Conservation (phyloP, 2,113 vertebrate genomes). For the Oenanthe oenanthe region DNA sequence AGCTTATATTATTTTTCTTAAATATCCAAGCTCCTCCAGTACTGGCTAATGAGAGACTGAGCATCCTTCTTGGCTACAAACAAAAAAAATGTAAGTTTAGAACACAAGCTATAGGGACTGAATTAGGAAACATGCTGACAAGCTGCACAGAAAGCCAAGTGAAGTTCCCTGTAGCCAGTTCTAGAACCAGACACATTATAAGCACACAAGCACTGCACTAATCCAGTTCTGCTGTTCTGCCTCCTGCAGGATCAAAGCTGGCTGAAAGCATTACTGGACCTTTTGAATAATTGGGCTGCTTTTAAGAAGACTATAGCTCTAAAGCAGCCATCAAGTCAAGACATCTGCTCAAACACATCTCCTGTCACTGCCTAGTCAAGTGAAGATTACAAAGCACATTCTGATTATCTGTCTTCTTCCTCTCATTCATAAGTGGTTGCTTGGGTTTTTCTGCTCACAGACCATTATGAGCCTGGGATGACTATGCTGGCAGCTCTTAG, state of each 20-base stretch:
- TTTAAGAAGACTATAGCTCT: not conserved
- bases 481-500: not conserved
- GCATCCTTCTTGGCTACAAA: not conserved
- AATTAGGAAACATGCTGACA: not conserved
- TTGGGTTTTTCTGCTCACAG: conserved; percentile 7
- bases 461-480: not conserved
- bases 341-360: not conserved
- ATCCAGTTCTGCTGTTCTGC: not conserved
- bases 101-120: not conserved
- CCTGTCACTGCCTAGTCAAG: not conserved
- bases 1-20: not conserved
- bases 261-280: not conserved
- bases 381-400: conserved; percentile 26
- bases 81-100: not conserved
- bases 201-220: not conserved
- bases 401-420: conserved; percentile 16
- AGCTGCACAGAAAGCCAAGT: not conserved
- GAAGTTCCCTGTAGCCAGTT: not conserved
- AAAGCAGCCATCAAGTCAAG: not conserved
- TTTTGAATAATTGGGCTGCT: not conserved
- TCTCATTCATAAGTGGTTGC: conserved; percentile 4
- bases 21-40: not conserved
- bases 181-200: not conserved
- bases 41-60: not conserved
- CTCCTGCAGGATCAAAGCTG: not conserved